Evolutionary conservation across 1,140 invertebrate genomes (phyloP), one percentile per base, ranked within the genome.

Genomic region (Heliconius himera): DNA sequence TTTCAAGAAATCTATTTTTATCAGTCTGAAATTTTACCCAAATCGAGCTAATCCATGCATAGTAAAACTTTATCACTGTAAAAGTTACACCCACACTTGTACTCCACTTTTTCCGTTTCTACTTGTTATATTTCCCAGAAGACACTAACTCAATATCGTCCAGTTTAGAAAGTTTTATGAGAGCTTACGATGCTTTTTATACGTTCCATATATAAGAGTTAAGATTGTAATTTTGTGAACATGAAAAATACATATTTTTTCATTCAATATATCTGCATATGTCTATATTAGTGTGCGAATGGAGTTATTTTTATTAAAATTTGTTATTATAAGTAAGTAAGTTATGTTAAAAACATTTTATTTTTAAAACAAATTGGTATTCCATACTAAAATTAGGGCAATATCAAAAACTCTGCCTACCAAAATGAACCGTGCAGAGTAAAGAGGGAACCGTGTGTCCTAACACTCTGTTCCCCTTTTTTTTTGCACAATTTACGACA

Each of bases 91-190:
- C 22, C 60, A 26, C 9, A 66, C 26, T 66, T 66, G 60, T 13
- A n/a, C n/a, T 22, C 13, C 60, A 56, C 22, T 66, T 26, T 66
- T 66, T 66, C 60, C 60, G 60, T 29, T 66, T 66, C 60, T 29
- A 60, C 46, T 73, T 56, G 70, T 78, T 71, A 36, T 56, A 54
- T 73, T 78, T 71, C 46, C 51, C 16, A 33, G 2, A 73, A 22
- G 38, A 73, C 38, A 77, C 38, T 71, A 70, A 36, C 51, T 78
- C 46, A 72, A 72, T 72, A 72, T 36, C 70, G 70, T 41, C 70
- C 36, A 72, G 38, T 72, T 72, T 72, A 72, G 13, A 72, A 72
- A 72, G 33, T 72, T 72, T 72, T 72, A 72, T 72, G 36, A 41
- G 36, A 72, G 70, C 70, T 36, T 72, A 72, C 70, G 18, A 22